These are phyloP conservation scores for Lordiphosa collinella DNA, from an alignment of 1,140 invertebrate species.

Conservation along the genomic window DNA sequence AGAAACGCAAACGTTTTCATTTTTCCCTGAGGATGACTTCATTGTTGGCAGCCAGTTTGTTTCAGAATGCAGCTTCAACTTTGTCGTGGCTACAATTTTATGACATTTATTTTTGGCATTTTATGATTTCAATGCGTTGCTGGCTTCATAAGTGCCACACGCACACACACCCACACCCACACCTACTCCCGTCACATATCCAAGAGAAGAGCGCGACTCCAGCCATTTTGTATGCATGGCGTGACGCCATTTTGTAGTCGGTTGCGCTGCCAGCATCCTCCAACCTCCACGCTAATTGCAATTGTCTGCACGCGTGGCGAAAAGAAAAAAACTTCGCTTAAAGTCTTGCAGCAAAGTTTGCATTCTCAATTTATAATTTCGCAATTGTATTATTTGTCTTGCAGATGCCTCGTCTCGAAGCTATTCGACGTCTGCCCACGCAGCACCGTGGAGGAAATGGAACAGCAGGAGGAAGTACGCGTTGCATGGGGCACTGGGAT, in stretches of 20 bases:
- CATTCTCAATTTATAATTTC: slow-evolving; percentile 41
- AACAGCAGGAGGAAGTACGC: slow-evolving; percentile 93
- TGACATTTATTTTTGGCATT: slow-evolving; percentile 70
- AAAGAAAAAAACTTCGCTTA: slow-evolving; percentile 9
- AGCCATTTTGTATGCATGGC: slow-evolving; percentile 39
- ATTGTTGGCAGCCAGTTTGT: slow-evolving; percentile 32
- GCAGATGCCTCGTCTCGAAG: slow-evolving; percentile 92
- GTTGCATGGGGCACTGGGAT: slow-evolving; percentile 95
- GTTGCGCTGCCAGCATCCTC: no score
- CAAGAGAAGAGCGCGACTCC: background rate
- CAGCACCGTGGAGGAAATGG: slow-evolving; percentile 93
- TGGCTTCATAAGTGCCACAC: slow-evolving; percentile 33
- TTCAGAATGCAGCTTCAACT: slow-evolving; percentile 40
- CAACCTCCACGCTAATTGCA: slow-evolving; percentile 58
- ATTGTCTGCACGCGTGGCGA: slow-evolving; percentile 36
- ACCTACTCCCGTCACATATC: background rate
- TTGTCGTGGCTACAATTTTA: slow-evolving; percentile 67
- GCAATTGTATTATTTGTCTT: slow-evolving; percentile 18
- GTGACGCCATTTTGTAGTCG: slow-evolving; percentile 53
- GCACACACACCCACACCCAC: slow-evolving; percentile 11
- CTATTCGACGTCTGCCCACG: slow-evolving; percentile 96
- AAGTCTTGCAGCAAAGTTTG: slow-evolving; percentile 21
- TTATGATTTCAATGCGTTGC: slow-evolving; percentile 51
- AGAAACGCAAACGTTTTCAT: no score
- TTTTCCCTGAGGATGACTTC: slow-evolving; percentile 31